A percentile compares a stretch with the other conserved stretches of the same genome.
These are phyloP conservation scores for Leptinotarsa juncta DNA, from an alignment of 2,888 invertebrate genomes.

Conservation along the genomic window DNA sequence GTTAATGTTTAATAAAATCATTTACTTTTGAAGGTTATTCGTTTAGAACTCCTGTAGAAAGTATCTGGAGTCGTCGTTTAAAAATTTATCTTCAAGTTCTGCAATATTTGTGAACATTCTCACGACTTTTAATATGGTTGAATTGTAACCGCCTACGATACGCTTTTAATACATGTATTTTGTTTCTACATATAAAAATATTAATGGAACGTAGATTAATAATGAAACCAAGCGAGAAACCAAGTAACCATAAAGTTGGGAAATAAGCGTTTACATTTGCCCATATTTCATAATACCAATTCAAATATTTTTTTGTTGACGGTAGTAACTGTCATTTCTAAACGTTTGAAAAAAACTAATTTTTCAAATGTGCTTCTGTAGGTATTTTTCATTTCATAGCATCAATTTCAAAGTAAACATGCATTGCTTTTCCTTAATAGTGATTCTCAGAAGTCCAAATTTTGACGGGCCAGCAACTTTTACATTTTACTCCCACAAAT, in stretches of 20 bases:
- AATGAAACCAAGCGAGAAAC: background rate
- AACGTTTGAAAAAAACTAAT: no score
- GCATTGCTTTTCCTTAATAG: no score
- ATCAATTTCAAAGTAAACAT: no score
- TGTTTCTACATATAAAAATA: background rate
- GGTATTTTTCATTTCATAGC: no score
- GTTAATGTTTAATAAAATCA: background rate
- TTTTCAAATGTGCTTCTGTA: no score
- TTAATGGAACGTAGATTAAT: background rate
- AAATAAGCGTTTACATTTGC: no score
- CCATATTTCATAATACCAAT: no score
- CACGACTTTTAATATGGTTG: conserved; percentile 12
- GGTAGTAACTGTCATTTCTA: no score
- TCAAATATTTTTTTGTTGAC: no score
- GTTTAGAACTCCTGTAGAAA: conserved; percentile 1
- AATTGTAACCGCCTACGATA: conserved; percentile 11
- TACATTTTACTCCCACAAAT: no score
- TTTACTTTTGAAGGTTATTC: conserved; percentile 9
- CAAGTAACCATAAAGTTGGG: background rate
- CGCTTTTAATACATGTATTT: background rate
- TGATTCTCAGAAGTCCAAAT: no score
- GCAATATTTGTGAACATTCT: background rate
- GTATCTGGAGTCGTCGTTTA: background rate
- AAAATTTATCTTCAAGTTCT: conserved; percentile 1
- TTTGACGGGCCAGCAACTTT: no score